A percentile compares a stretch with the other conserved stretches of the same genome.
Evolutionary conservation across 53 echinoderm and acorn worm genomes (phyloP).

Genomic region (Arbacia lixula): DNA sequence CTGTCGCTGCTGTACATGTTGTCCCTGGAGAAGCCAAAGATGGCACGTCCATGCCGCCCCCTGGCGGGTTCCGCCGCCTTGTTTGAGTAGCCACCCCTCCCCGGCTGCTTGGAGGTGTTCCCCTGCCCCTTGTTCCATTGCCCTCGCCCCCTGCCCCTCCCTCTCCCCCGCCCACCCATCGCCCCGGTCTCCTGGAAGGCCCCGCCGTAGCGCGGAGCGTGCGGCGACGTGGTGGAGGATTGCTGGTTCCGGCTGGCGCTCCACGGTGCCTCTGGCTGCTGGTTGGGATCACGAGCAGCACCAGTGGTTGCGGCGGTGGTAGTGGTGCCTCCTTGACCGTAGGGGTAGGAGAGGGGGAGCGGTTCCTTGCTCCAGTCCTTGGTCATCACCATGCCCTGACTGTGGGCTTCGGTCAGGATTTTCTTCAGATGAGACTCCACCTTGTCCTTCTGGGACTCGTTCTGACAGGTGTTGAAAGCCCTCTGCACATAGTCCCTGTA

Average conservation of each 20-base stretch:
- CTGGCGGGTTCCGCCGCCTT: not conserved
- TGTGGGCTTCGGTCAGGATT: conserved; percentile 79
- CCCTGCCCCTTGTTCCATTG: conserved; percentile 22
- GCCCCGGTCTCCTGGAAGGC: not conserved
- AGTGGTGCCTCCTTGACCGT: not conserved
- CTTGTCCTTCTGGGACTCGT: conserved; percentile 82
- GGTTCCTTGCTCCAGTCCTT: conserved; percentile 84
- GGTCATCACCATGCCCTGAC: conserved; percentile 75
- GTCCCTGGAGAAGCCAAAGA: conserved; percentile 50
- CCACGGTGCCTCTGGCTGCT: conserved; percentile 34
- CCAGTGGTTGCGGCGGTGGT: not conserved
- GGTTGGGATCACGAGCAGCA: not conserved
- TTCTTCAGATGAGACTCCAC: conserved; percentile 83
- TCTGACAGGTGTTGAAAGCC: conserved; percentile 80
- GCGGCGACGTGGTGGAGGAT: conserved; percentile 22
- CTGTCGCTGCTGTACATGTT: conserved; percentile 9
- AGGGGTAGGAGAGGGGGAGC: conserved; percentile 60
- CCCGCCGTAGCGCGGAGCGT: conserved; percentile 47
- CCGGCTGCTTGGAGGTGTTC: too few species aligned
- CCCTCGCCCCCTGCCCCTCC: conserved; percentile 47
- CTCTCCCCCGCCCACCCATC: conserved; percentile 60
- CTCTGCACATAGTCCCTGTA: conserved; percentile 90
- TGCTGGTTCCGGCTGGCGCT: conserved; percentile 21
- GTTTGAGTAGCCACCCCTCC: conserved; percentile 1
- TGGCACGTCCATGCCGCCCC: conserved; percentile 36